Percentiles rank a stretch among this genome's conserved stretches.
These are phyloP conservation scores for Linepithema humile DNA, from an alignment of 1,140 invertebrate genomes.

Conservation along the genomic window DNA sequence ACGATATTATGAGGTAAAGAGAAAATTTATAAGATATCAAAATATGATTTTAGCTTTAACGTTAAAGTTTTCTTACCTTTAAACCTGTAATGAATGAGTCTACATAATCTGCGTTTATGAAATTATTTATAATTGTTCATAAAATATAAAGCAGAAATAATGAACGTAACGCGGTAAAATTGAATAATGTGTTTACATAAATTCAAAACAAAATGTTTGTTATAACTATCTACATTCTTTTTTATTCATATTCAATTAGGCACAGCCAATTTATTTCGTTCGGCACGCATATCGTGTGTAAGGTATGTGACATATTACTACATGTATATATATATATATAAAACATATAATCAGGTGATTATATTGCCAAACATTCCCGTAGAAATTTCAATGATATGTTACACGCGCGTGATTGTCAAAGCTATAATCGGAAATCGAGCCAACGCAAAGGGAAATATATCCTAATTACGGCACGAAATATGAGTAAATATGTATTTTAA, in stretches of 20 bases:
- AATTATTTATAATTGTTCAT: background rate
- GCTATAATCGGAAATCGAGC: background rate
- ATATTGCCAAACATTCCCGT: background rate
- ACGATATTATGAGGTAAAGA: background rate
- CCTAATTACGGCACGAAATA: background rate
- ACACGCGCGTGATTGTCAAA: slow-evolving; percentile 4
- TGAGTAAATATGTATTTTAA: slow-evolving; percentile 1
- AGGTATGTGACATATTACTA: slow-evolving; percentile 10
- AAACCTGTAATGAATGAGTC: background rate
- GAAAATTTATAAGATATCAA: background rate
- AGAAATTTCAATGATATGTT: slow-evolving; percentile 44
- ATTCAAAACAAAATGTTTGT: slow-evolving; percentile 1
- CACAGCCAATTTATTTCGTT: background rate
- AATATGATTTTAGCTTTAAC: background rate
- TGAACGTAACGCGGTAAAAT: background rate
- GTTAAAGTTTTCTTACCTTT: no score
- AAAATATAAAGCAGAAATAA: background rate
- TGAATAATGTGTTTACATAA: background rate
- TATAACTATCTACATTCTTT: background rate
- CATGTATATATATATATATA: background rate
- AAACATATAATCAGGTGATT: background rate
- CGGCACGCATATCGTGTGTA: background rate
- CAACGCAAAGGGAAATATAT: slow-evolving; percentile 1
- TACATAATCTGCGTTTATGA: background rate
- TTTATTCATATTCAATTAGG: background rate